Base-by-base conservation (phyloP, 2,888 invertebrate species). In the Hemistola chrysoprasaria region DNA sequence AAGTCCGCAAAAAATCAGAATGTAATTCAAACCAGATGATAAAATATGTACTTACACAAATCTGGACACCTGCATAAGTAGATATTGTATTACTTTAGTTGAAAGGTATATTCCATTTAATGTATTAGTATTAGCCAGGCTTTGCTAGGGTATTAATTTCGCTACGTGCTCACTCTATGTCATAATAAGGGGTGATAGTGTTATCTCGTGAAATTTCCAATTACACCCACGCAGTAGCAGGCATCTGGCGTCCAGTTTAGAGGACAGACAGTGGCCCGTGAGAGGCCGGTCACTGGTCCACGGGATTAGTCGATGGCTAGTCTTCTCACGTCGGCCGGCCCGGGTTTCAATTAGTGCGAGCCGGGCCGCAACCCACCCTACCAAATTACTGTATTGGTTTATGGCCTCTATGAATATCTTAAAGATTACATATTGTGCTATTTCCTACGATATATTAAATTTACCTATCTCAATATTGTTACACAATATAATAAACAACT, bases 151-250 rank as follows among this genome's bases (percentile, higher is more conserved):
- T 39, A 39, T 41, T 47, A 41, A 29, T 24, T 20, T n/a, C 34
- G 38, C 26, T 42, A 62, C 64, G 59, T 62, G 64, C 64, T 55
- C 52, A 59, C 56, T 54, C 61, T 63, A 67, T 68, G 67, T 65
- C 70, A 77, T 76, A 79, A 82, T 79, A 73, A 76, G 69, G 71
- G 75, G 75, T 69, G 68, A 72, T 73, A 72, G 83, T 80, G 84
- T 75, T 86, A 87, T 86, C 85, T 84, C 75, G 86, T 74, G 78
- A 85, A 84, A 87, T 83, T 83, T 84, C 78, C 77, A 82, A 85
- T 85, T 82, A 82, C 71, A 70, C 72, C 68, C 44, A 35, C 31
- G 53, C 47, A 52, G 58, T 53, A 53, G 52, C 27, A 23, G 20
- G 30, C 24, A n/a, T n/a, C n/a, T n/a, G n/a, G 24, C 20, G 8